A percentile compares a stretch with the other conserved stretches of the same genome.
phyloP scores from a whole-genome alignment of 35 echinoderm and acorn worm genomes.

The Ophioderma brevispina region DNA sequence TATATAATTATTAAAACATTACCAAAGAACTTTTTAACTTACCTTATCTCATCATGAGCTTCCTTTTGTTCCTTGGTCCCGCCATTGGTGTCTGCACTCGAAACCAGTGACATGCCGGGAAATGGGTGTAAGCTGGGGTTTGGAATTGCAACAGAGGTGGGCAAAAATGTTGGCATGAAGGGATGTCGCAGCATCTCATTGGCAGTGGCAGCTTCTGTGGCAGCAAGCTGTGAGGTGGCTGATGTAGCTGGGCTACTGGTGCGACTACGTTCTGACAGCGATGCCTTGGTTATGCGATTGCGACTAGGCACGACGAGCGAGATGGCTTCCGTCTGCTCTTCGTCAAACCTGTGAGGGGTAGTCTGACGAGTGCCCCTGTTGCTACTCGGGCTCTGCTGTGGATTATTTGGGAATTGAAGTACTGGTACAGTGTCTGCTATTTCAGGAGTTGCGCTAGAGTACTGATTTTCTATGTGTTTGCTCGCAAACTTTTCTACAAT shows the following conservation, averaged over 20 bases:
- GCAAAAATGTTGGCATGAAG: slow-evolving; percentile 33
- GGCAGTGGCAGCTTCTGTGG: slow-evolving; percentile 17
- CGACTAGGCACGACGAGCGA: slow-evolving; percentile 83
- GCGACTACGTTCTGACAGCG: neutral
- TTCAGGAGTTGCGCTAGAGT: slow-evolving; percentile 16
- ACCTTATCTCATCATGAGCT: slow-evolving; percentile 75
- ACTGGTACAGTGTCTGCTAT: slow-evolving; percentile 1
- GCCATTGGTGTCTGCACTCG: slow-evolving; percentile 3
- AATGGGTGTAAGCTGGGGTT: slow-evolving; percentile 95
- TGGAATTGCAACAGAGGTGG: slow-evolving; percentile 95
- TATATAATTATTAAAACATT: neutral
- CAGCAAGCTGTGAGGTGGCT: neutral
- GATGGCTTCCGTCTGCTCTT: slow-evolving; percentile 95
- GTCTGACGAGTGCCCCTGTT: neutral
- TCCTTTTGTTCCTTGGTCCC: slow-evolving; percentile 34
- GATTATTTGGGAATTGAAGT: neutral
- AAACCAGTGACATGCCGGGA: slow-evolving; percentile 37
- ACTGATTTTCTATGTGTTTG: slow-evolving; percentile 32
- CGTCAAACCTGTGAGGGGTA: neutral
- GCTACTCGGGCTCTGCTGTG: neutral
- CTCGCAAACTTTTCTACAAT: slow-evolving; percentile 26
- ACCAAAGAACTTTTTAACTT: neutral
- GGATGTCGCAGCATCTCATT: slow-evolving; percentile 54
- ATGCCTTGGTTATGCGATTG: slow-evolving; percentile 1
- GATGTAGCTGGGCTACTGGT: neutral